phyloP scores from a whole-genome alignment of 2,888 invertebrate genomes.

The Branchinecta sandiegonensis region DNA sequence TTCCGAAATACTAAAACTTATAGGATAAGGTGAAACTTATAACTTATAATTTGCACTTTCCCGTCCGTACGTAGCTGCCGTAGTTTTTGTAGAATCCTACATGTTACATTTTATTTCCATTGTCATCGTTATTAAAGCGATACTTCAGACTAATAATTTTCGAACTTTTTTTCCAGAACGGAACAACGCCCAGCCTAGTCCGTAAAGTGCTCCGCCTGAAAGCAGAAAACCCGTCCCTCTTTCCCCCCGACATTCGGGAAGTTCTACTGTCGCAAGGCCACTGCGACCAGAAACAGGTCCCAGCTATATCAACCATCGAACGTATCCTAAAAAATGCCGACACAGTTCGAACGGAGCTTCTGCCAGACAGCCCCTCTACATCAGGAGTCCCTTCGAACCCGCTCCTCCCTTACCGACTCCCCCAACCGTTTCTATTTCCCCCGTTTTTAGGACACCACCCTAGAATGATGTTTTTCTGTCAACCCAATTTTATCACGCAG shows the following conservation, averaged over 20 bases:
- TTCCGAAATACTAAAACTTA: too few species aligned
- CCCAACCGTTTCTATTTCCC: slow-evolving; percentile 28
- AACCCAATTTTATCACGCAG: background rate
- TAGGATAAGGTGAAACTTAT: too few species aligned
- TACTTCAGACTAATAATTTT: too few species aligned
- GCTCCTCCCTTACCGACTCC: slow-evolving; percentile 26
- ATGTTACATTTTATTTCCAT: too few species aligned
- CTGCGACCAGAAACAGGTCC: slow-evolving; percentile 58
- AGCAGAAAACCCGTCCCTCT: slow-evolving; percentile 88
- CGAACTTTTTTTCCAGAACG: slow-evolving; percentile 53
- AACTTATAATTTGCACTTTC: too few species aligned
- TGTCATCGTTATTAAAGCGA: too few species aligned
- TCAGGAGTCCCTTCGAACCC: slow-evolving; percentile 33
- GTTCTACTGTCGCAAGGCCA: slow-evolving; percentile 73
- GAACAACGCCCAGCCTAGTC: slow-evolving; percentile 87
- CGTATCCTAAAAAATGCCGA: slow-evolving; percentile 77
- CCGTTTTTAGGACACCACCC: slow-evolving; percentile 27
- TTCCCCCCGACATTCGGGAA: slow-evolving; percentile 92
- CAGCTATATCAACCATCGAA: slow-evolving; percentile 88
- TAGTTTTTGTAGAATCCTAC: too few species aligned
- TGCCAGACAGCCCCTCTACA: slow-evolving; percentile 33
- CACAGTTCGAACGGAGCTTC: slow-evolving; percentile 23
- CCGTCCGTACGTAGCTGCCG: too few species aligned
- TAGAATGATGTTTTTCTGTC: slow-evolving; percentile 23
- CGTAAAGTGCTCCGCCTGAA: slow-evolving; percentile 85